Evolutionary conservation across 2,888 invertebrate genomes (phyloP), one percentile per base, ranked within the genome.

Genomic region (Ochropacha duplaris): DNA sequence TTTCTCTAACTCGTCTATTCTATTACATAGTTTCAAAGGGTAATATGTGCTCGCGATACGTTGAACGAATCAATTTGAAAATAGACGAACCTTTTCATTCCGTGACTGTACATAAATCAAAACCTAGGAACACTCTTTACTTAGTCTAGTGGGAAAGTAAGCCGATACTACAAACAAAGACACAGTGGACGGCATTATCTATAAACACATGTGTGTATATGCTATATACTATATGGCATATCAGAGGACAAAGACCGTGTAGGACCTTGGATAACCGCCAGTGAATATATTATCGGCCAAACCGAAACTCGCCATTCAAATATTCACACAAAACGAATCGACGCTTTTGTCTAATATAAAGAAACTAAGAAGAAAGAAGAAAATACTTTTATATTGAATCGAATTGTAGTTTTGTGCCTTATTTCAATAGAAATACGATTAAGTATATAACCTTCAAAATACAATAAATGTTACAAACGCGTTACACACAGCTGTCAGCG

Each of bases 191-290:
- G 58, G n/a, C 36, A 57, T 57, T 60, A 55, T 58, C 55, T 57
- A 34, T 22, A 54, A 14, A 50, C 56, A 55, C 56, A 59, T 9
- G 28, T 28, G 9, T 12, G 12, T 57, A 57, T 22, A n/a, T n/a
- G n/a, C n/a, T n/a, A n/a, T n/a, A n/a, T n/a, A n/a, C n/a, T n/a
- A n/a, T n/a, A 36, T 54, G 50, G 55, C 61, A 56, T 65, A 58
- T 44, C 54, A 62, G 61, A 64, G 62, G 65, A 72, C 68, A 78
- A 71, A 71, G 63, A 57, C 50, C 60, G 52, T 39, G 39, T 62
- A n/a, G 59, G 57, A 65, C 70, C 69, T 81, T 85, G 86, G 84
- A 84, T 64, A 62, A 36, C 71, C 70, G 83, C 85, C 86, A 86
- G 76, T 72, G 79, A 78, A 80, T 81, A 79, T 67, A 77, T 83